Conservation (phyloP, 2,113 vertebrate species). For the Saccopteryx leptura region DNA sequence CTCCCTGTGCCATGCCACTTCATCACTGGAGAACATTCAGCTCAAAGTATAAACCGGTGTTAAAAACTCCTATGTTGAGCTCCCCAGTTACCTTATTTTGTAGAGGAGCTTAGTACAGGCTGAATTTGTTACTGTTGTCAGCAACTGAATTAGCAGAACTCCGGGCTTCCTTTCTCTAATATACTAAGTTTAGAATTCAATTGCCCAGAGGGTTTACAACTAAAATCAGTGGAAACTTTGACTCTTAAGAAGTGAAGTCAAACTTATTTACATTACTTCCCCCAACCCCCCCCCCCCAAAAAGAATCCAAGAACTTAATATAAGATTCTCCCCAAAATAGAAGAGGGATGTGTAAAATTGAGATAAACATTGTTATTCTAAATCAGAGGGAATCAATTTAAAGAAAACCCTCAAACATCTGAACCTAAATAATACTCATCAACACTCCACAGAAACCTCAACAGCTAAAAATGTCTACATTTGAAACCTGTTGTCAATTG, state of each 20-base stretch:
- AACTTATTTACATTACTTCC: not conserved
- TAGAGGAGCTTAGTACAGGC: not conserved
- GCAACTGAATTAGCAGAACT: not conserved
- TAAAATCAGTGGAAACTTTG: constrained; percentile 24
- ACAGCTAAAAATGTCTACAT: not conserved
- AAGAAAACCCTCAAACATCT: not conserved
- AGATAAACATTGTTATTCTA: constrained; percentile 42
- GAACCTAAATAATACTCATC: constrained; percentile 30
- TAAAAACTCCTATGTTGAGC: not conserved
- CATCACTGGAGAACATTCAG: not conserved
- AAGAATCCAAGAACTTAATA: constrained; percentile 7
- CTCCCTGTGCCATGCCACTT: not conserved
- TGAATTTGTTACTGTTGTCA: not conserved
- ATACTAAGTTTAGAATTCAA: not conserved
- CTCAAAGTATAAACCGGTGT: not conserved
- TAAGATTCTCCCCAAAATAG: not conserved
- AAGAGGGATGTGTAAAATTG: not conserved
- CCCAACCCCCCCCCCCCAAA: not conserved
- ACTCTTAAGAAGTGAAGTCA: constrained; percentile 44
- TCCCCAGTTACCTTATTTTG: not conserved
- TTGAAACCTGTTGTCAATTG: not conserved
- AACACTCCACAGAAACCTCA: not conserved
- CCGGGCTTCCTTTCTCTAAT: not conserved
- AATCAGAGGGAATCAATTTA: constrained; percentile 1
- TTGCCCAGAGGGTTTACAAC: not conserved